Evolutionary conservation across 2,113 vertebrate genomes (phyloP).

Genomic region (Phyllostomus discolor): DNA sequence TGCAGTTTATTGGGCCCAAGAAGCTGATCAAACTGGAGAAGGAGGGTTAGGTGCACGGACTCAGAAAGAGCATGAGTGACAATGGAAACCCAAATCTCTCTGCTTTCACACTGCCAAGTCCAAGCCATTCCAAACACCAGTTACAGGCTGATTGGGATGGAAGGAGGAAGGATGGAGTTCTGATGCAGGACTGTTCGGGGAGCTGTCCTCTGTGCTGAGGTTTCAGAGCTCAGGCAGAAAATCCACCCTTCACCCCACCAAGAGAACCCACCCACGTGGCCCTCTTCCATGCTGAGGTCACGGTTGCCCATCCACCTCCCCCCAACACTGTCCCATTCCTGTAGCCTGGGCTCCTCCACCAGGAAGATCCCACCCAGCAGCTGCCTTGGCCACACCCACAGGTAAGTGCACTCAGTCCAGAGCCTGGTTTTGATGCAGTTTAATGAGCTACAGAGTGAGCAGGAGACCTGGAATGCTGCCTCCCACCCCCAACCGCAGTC

Average conservation of each 20-base stretch:
- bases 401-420: neutral
- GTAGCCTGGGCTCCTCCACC: neutral
- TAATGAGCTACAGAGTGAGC: neutral
- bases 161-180: neutral
- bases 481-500: too few relatives aligned
- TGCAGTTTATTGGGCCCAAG: neutral
- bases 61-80: neutral
- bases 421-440: neutral
- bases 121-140: neutral
- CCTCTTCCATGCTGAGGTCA: neutral
- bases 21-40: neutral
- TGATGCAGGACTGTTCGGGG: fast-evolving
- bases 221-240: neutral
- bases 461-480: neutral
- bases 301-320: neutral
- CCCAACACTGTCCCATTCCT: neutral
- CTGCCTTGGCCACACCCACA: neutral
- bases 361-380: neutral
- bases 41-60: neutral
- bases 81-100: neutral
- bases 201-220: neutral
- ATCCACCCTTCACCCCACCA: neutral
- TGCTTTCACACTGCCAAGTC: neutral
- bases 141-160: neutral
- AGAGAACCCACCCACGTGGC: neutral